A percentile compares a stretch with the other conserved stretches of the same genome.
phyloP scores from a whole-genome alignment of 2,888 invertebrate species.

The Amphimallon solstitiale region DNA sequence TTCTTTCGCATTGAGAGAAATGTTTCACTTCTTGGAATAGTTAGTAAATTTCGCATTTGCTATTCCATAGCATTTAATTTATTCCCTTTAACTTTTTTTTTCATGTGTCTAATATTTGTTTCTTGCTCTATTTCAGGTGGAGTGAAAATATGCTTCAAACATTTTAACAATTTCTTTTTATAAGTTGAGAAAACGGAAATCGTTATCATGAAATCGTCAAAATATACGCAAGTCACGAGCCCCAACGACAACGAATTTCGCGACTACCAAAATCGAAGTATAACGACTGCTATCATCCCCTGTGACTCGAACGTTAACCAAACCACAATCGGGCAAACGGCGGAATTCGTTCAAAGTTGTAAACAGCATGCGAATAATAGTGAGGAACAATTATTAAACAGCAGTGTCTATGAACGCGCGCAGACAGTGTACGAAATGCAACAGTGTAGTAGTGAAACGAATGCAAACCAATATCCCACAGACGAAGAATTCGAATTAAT shows the following conservation, averaged over 20 bases:
- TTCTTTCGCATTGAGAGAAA: too few relatives aligned
- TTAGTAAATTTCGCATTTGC: too few relatives aligned
- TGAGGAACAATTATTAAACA: slow-evolving; percentile 56
- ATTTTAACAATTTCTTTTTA: neutral
- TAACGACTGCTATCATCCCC: slow-evolving; percentile 48
- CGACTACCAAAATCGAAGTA: slow-evolving; percentile 52
- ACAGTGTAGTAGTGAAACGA: slow-evolving; percentile 52
- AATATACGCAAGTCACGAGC: slow-evolving; percentile 58
- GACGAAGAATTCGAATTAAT: slow-evolving; percentile 56
- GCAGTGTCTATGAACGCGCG: slow-evolving; percentile 41
- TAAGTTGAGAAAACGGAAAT: neutral
- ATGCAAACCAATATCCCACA: slow-evolving; percentile 50
- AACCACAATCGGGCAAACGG: slow-evolving; percentile 34
- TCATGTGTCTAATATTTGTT: too few relatives aligned
- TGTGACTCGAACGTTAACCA: slow-evolving; percentile 39
- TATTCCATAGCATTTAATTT: too few relatives aligned
- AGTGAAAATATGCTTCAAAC: neutral
- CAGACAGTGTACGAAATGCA: slow-evolving; percentile 50
- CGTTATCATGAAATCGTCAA: slow-evolving; percentile 58
- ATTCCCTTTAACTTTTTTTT: too few relatives aligned
- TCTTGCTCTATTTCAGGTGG: too few relatives aligned
- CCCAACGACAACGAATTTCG: slow-evolving; percentile 58
- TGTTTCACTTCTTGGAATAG: too few relatives aligned
- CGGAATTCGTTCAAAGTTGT: slow-evolving; percentile 40
- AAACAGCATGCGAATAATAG: slow-evolving; percentile 51